Percentiles rank a stretch among this genome's conserved stretches.
These are phyloP conservation scores for Trochalopteron elliotii DNA, from an alignment of 2,113 vertebrate genomes.

Conservation along the genomic window DNA sequence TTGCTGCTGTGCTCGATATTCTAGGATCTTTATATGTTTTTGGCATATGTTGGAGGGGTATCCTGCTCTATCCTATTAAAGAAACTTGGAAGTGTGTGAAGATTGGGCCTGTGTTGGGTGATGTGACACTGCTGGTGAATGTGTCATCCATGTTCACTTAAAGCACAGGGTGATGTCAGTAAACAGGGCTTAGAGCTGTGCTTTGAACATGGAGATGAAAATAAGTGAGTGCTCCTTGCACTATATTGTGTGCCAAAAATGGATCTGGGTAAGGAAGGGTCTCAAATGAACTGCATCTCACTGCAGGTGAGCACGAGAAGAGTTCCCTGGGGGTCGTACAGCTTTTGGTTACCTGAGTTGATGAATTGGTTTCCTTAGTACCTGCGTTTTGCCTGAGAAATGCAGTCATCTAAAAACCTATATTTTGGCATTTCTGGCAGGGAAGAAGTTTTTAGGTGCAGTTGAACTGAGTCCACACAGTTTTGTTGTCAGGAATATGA, in stretches of 20 bases:
- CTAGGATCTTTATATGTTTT: background rate
- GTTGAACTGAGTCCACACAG: background rate
- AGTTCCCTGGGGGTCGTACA: background rate
- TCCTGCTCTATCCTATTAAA: background rate
- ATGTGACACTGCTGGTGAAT: background rate
- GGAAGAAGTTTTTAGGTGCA: background rate
- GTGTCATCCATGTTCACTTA: background rate
- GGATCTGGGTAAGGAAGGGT: background rate
- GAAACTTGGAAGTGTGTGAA: background rate
- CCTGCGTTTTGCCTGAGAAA: background rate
- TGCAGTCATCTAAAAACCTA: background rate
- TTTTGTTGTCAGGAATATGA: background rate
- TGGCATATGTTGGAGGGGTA: background rate
- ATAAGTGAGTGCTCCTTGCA: background rate
- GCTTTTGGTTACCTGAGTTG: background rate
- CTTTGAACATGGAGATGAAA: background rate
- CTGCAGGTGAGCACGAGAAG: background rate
- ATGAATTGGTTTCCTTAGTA: background rate
- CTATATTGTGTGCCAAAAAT: background rate
- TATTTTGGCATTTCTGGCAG: background rate
- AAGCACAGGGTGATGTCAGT: background rate
- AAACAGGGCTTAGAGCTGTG: background rate
- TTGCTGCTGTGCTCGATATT: background rate
- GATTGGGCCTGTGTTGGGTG: background rate
- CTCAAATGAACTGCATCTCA: background rate